Evolutionary conservation across 2,888 invertebrate genomes (phyloP).

Genomic region (Netelia melanura): DNA sequence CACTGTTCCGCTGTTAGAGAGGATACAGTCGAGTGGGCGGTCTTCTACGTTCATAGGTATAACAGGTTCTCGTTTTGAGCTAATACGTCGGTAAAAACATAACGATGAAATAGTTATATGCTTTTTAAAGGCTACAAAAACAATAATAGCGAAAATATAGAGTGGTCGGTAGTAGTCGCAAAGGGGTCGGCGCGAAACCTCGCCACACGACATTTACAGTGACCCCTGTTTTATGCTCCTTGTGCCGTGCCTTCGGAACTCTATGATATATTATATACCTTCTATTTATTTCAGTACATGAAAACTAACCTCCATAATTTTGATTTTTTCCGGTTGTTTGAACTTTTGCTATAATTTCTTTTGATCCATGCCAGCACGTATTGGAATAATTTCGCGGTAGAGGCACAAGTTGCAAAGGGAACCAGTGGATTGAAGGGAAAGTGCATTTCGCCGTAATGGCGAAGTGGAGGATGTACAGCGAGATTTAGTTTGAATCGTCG

Average conservation of each 20-base stretch:
- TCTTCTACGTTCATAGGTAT: no score
- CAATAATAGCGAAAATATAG: conserved; percentile 57
- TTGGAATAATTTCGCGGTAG: neutral
- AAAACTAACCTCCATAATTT: conserved; percentile 13
- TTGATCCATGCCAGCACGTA: neutral
- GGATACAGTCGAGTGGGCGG: no score
- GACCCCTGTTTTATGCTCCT: conserved; percentile 60
- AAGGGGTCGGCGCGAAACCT: conserved; percentile 54
- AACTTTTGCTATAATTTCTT: neutral
- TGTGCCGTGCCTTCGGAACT: conserved; percentile 25
- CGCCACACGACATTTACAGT: conserved; percentile 29
- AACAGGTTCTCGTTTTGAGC: conserved; percentile 10
- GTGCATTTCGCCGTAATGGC: conserved; percentile 46
- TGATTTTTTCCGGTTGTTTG: neutral
- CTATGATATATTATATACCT: conserved; percentile 11
- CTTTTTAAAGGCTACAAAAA: conserved; percentile 65
- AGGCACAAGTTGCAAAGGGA: conserved; percentile 36
- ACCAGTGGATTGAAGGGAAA: neutral
- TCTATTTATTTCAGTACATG: conserved; percentile 37
- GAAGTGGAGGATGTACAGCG: conserved; percentile 51
- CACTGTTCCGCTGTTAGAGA: no score
- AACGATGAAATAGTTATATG: conserved; percentile 67
- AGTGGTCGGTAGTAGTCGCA: conserved; percentile 29
- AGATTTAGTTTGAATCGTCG: conserved; percentile 61
- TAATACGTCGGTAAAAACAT: conserved; percentile 54